Percentiles rank a stretch among this genome's conserved stretches.
These are phyloP conservation scores for Cryptoblepharus egeriae DNA, from an alignment of 2,797 vertebrate genomes.

Conservation along the genomic window DNA sequence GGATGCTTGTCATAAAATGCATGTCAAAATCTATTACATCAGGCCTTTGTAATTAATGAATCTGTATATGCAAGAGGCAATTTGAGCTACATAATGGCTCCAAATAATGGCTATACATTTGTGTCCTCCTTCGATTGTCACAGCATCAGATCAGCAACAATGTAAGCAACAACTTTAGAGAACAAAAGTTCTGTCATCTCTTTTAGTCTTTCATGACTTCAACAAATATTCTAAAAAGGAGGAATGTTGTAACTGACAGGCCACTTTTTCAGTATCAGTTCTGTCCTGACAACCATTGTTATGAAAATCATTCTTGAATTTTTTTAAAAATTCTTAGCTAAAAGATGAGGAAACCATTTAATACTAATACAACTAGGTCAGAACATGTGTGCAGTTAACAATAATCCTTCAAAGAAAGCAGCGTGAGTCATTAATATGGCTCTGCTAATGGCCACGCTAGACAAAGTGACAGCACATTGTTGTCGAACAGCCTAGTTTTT, in stretches of 20 bases:
- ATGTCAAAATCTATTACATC: not conserved
- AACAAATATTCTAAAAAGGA: not conserved
- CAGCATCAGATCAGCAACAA: not conserved
- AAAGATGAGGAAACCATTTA: constrained; percentile 1
- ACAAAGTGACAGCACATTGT: not conserved
- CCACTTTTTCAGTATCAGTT: constrained; percentile 58
- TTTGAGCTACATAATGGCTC: not conserved
- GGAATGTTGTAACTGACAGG: constrained; percentile 36
- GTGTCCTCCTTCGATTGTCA: not conserved
- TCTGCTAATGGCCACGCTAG: not conserved
- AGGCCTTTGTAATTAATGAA: not conserved
- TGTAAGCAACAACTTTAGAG: constrained; percentile 1
- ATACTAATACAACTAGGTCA: not conserved
- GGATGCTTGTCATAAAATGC: not conserved
- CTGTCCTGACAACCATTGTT: constrained; percentile 60
- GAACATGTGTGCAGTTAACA: not conserved
- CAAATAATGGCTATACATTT: not conserved
- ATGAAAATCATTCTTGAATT: constrained; percentile 59
- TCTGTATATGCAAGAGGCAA: not conserved
- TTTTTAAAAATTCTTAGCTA: not conserved
- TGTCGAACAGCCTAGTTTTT: too few species aligned
- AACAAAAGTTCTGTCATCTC: constrained; percentile 25
- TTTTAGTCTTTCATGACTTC: constrained; percentile 25
- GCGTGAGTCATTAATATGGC: not conserved
- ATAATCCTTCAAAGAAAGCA: not conserved